phyloP scores from a whole-genome alignment of 2,113 vertebrate species.

The Hoplias malabaricus region DNA sequence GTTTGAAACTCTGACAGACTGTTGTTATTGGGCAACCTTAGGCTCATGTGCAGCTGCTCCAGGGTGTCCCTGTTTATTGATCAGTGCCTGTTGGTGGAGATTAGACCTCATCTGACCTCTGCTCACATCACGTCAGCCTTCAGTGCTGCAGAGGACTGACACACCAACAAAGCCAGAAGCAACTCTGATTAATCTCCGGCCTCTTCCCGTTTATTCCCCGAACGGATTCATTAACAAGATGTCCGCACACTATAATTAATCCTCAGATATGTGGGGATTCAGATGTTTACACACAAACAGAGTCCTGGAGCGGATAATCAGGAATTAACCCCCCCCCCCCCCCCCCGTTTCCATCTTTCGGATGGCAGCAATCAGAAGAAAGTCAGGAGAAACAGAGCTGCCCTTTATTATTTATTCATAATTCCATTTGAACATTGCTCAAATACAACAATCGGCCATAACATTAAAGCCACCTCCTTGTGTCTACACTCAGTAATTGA shows the following conservation, averaged over 20 bases:
- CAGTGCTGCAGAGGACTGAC: slow-evolving; percentile 7
- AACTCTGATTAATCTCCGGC: slow-evolving; percentile 51
- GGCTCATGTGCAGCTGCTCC: too few relatives aligned
- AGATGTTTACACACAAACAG: slow-evolving; percentile 54
- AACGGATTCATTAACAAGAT: slow-evolving; percentile 54
- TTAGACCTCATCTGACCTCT: slow-evolving; percentile 51
- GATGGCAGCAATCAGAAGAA: slow-evolving; percentile 25
- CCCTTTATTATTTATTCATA: too few relatives aligned
- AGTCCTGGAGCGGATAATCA: slow-evolving; percentile 35
- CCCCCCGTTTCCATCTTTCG: slow-evolving; percentile 5
- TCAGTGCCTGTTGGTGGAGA: too few relatives aligned
- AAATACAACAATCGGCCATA: too few relatives aligned
- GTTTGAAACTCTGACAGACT: too few relatives aligned
- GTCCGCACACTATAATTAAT: slow-evolving; percentile 55
- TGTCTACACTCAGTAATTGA: too few relatives aligned
- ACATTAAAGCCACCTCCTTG: too few relatives aligned
- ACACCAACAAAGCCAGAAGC: background rate
- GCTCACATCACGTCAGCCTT: slow-evolving; percentile 60
- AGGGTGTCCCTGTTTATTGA: too few relatives aligned
- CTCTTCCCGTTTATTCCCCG: slow-evolving; percentile 49
- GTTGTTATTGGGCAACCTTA: too few relatives aligned
- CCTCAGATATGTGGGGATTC: slow-evolving; percentile 51
- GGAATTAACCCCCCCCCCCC: slow-evolving; percentile 44
- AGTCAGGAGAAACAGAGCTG: too few relatives aligned
- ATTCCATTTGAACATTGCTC: too few relatives aligned